Base-by-base conservation (phyloP, 2,888 invertebrate genomes). In the Cyrtodaria siliqua region DNA sequence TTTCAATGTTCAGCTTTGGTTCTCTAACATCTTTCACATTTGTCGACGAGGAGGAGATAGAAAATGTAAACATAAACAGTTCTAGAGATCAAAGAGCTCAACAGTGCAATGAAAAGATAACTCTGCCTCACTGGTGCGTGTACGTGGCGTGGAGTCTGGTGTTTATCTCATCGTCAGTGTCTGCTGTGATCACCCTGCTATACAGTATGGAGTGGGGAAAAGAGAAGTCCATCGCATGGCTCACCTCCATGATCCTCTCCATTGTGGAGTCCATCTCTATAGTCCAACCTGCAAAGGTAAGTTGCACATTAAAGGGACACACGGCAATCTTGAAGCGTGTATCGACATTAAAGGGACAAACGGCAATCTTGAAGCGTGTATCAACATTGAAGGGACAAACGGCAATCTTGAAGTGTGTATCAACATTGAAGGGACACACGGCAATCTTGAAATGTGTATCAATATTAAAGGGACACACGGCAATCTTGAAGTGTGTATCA, bases 241-340 rank as follows among this genome's bases (percentile, higher is more conserved):
- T 89, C 14, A 79, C 87, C n/a, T 73, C 88, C 12, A 85, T 89
- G 81, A 52, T 89, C 16, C 75, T 91, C 38, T 86, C 88, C 27
- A 78, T 90, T 12, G 68, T 83, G 12, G 87, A 89, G 69, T 89
- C 89, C 9, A 83, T 89, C 6, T 75, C 85, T 26, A 29, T 90
- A 18, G 74, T 91, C n/a, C 90, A 91, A 56, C 90, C 90, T 6
- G 52, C 86, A 12, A 90, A 91, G 86, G 90, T 89, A 75, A 77
- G 62, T 20, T 14, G 2, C n/a, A n/a, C n/a, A n/a, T n/a, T n/a
- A n/a, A n/a, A n/a, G n/a, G n/a, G n/a, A n/a, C n/a, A n/a, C n/a
- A n/a, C n/a, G n/a, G n/a, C n/a, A n/a, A n/a, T n/a, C n/a, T n/a
- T n/a, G n/a, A n/a, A n/a, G n/a, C n/a, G n/a, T n/a, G n/a, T n/a